These are phyloP conservation scores for Saccostrea echinata DNA, from an alignment of 1,140 invertebrate genomes.

Conservation along the genomic window DNA sequence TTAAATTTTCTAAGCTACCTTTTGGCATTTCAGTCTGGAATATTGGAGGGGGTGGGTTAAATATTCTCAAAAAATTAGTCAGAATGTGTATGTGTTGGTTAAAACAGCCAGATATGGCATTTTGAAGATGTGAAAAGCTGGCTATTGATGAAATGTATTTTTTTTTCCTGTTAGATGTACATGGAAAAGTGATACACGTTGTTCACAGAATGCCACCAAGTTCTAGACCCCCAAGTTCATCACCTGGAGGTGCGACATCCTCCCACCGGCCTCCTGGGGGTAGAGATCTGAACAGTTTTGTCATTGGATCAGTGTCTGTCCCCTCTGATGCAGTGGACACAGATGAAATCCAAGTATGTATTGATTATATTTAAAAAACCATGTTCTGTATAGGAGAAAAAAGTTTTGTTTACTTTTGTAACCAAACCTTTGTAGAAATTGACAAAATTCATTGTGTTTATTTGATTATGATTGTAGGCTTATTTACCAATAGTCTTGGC, in stretches of 20 bases:
- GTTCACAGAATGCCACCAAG: slow-evolving; percentile 90
- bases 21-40: too few species aligned
- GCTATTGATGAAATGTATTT: neutral
- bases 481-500: neutral
- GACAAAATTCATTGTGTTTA: neutral
- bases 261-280: slow-evolving; percentile 81
- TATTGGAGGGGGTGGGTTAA: too few species aligned
- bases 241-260: slow-evolving; percentile 52
- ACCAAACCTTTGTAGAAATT: neutral
- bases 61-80: too few species aligned
- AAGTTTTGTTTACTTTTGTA: neutral
- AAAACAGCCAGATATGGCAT: too few species aligned
- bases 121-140: too few species aligned
- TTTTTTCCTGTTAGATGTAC: slow-evolving; percentile 85
- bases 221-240: slow-evolving; percentile 72
- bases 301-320: slow-evolving; percentile 78
- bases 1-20: too few species aligned
- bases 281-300: slow-evolving; percentile 73
- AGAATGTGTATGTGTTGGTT: too few species aligned
- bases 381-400: neutral
- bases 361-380: neutral
- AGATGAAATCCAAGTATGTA: slow-evolving; percentile 76
- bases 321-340: slow-evolving; percentile 78
- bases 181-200: slow-evolving; percentile 95
- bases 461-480: neutral